Evolutionary conservation across 1,140 invertebrate species (phyloP).

Genomic region (Penaeus japonicus): DNA sequence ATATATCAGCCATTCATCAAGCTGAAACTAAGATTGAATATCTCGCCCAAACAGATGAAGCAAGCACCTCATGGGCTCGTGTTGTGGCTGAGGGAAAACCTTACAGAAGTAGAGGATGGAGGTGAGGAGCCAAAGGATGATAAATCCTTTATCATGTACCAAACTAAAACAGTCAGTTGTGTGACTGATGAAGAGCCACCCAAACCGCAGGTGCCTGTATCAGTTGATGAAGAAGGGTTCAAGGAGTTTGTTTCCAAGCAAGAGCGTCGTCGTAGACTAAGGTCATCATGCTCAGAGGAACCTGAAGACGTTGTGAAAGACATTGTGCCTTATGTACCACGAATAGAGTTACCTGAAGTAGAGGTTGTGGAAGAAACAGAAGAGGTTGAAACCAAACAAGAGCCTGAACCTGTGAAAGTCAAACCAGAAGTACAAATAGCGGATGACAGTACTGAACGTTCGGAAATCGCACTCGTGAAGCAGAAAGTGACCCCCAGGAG

Average conservation of each 20-base stretch:
- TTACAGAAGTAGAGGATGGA: slow-evolving; percentile 21
- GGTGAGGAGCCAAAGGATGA: slow-evolving; percentile 41
- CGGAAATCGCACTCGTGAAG: not conserved
- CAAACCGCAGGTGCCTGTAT: slow-evolving; percentile 14
- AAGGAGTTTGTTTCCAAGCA: slow-evolving; percentile 55
- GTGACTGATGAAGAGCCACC: slow-evolving; percentile 55
- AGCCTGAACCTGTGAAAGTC: not conserved
- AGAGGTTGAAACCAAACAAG: not conserved
- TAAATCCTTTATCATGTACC: slow-evolving; percentile 44
- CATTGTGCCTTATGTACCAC: slow-evolving; percentile 53
- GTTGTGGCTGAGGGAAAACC: slow-evolving; percentile 48
- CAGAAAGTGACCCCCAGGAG: slow-evolving; percentile 14
- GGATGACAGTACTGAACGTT: not conserved
- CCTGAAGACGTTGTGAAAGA: slow-evolving; percentile 50
- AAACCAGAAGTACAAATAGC: not conserved
- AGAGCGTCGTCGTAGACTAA: slow-evolving; percentile 57
- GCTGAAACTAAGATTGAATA: slow-evolving; percentile 43
- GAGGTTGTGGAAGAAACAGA: slow-evolving; percentile 37
- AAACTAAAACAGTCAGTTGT: slow-evolving; percentile 51
- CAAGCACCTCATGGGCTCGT: slow-evolving; percentile 31
- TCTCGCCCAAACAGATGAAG: slow-evolving; percentile 7
- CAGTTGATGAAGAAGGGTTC: slow-evolving; percentile 58
- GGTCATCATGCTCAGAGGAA: slow-evolving; percentile 60
- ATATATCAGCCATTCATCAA: slow-evolving; percentile 15
- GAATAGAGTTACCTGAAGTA: slow-evolving; percentile 52